Conservation (phyloP, 2,797 vertebrate genomes). For the Arremon aurantiirostris region DNA sequence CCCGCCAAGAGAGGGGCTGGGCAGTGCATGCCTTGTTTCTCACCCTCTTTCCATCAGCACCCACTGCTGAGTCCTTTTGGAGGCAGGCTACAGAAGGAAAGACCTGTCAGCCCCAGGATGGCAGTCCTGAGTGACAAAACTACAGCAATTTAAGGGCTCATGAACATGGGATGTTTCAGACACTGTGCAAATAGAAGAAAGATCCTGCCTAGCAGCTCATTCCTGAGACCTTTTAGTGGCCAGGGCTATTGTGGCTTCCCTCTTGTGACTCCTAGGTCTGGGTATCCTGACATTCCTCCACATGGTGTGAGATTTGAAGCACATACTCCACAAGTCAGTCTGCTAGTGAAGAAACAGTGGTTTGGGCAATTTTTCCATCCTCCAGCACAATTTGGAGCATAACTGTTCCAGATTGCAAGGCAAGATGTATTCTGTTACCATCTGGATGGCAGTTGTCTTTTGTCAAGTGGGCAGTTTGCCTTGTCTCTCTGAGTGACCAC, state of each 20-base stretch:
- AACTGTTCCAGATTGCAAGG: neutral
- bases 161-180: neutral
- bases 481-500: too few species aligned
- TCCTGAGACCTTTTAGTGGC: neutral
- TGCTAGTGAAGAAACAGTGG: neutral
- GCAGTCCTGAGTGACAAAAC: neutral
- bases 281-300: neutral
- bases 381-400: neutral
- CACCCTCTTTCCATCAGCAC: neutral
- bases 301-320: neutral
- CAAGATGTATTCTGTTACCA: too few species aligned
- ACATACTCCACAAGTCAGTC: neutral
- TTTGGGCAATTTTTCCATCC: neutral
- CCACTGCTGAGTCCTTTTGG: neutral
- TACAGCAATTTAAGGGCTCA: neutral
- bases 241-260: neutral
- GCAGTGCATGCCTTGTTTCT: neutral
- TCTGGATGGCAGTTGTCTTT: too few species aligned
- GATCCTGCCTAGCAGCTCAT: neutral
- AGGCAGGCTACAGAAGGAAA: neutral
- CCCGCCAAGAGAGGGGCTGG: accelerated
- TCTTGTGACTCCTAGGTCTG: neutral
- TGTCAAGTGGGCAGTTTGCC: too few species aligned
- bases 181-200: neutral
- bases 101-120: neutral